phyloP scores from a whole-genome alignment of 2,888 invertebrate genomes.

The Caenorhabditis panamensis region DNA sequence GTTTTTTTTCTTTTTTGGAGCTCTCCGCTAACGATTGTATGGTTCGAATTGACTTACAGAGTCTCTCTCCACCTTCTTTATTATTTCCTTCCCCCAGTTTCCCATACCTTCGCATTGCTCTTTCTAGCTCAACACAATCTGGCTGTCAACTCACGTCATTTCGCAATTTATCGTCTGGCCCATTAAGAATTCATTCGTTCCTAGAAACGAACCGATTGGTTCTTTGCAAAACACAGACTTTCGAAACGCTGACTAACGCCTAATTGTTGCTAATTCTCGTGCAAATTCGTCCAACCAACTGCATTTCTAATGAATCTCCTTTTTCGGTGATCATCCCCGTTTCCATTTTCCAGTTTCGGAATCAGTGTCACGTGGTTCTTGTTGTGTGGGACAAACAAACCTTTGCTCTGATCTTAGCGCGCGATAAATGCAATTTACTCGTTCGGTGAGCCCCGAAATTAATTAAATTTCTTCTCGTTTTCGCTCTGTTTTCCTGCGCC shows the following conservation, averaged over 20 bases:
- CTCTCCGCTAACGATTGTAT: no score
- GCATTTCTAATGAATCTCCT: conserved; percentile 8
- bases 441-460: conserved; percentile 44
- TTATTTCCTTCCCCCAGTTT: no score
- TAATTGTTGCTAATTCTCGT: conserved; percentile 33
- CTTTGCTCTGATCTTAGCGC: conserved; percentile 47
- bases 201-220: conserved; percentile 14
- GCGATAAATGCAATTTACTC: conserved; percentile 57
- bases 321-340: conserved; percentile 11
- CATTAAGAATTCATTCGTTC: conserved; percentile 41
- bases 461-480: conserved; percentile 39
- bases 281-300: conserved; percentile 8
- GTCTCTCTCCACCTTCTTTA: no score
- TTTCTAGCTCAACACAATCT: neutral
- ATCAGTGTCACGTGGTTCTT: conserved; percentile 12
- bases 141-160: conserved; percentile 33
- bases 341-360: conserved; percentile 21
- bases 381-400: conserved; percentile 27
- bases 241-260: conserved; percentile 9
- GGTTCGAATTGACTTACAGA: no score
- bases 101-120: neutral
- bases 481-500: conserved; percentile 3
- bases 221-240: conserved; percentile 2
- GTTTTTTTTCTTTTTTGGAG: no score
- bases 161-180: conserved; percentile 26